These are phyloP conservation scores for Drosophila grimshawi DNA, from an alignment of 1,140 invertebrate genomes.

Conservation along the genomic window DNA sequence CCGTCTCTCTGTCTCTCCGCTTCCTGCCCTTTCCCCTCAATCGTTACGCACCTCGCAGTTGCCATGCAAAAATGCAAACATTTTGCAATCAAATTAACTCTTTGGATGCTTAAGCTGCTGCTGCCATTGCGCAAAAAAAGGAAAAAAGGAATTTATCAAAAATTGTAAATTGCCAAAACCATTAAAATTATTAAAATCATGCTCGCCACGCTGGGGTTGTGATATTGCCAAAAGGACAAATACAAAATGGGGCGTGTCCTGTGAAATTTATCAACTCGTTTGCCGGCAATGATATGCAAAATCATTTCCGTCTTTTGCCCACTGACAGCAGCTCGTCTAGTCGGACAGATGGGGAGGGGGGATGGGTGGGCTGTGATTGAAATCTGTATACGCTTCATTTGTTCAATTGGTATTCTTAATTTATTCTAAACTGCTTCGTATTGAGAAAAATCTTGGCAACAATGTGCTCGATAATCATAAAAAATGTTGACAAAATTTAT, in stretches of 20 bases:
- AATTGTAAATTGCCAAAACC: slow-evolving; percentile 81
- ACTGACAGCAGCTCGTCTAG: slow-evolving; percentile 31
- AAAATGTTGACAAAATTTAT: slow-evolving; percentile 65
- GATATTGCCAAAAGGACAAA: slow-evolving; percentile 1
- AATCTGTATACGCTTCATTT: slow-evolving; percentile 23
- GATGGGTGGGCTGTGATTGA: background rate
- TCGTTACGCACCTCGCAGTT: slow-evolving; percentile 17
- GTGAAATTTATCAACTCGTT: slow-evolving; percentile 76
- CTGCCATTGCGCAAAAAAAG: slow-evolving; percentile 2
- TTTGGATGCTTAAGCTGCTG: slow-evolving; percentile 75
- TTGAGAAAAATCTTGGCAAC: slow-evolving; percentile 18
- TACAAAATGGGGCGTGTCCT: slow-evolving; percentile 66
- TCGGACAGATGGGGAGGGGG: background rate
- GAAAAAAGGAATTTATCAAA: slow-evolving; percentile 80
- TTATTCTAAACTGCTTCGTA: background rate
- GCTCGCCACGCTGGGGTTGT: slow-evolving; percentile 30
- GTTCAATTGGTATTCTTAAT: slow-evolving; percentile 18
- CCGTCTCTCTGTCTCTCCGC: slow-evolving; percentile 32
- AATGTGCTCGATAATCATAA: slow-evolving; percentile 21
- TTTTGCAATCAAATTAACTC: slow-evolving; percentile 83
- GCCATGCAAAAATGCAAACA: slow-evolving; percentile 63
- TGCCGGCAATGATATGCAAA: slow-evolving; percentile 70
- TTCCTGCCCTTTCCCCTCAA: background rate
- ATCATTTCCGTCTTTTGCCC: slow-evolving; percentile 53
- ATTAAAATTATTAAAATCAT: slow-evolving; percentile 84